Base-by-base conservation (phyloP, 2,888 invertebrate genomes). In the Incurvaria masculella region DNA sequence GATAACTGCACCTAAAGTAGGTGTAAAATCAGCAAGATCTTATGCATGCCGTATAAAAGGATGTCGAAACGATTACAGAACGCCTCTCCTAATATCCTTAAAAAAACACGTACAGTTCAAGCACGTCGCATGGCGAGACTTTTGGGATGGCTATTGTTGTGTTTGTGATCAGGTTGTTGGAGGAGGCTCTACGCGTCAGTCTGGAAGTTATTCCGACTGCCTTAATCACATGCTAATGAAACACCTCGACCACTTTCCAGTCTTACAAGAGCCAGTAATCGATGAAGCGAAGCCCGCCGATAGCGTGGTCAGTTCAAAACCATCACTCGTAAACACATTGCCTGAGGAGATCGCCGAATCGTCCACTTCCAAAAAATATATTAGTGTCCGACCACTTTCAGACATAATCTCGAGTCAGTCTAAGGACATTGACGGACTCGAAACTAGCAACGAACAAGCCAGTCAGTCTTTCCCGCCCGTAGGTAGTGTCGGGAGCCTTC, bases 141-240 rank as follows among this genome's bases (percentile, higher is more conserved):
- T 59, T 19, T 84, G 84, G 84, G 76, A 79, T 51, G 84, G 84
- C 1, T 79, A 70, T 55, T 84, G 84, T 57, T 64, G 57, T 45
- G 54, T 73, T 11, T 84, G 84, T 53, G 70, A 75, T 57, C 23
- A 46, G 43, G 33, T 43, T 26, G 68, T 74, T 2, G 72, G 75
- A 18, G 71, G 74, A 2, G 72, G 67, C 18, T 38, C 58, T 69
- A 8, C 72, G 71, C 62, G 75, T 74, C 16, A 54, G 55, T 16
- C 63, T 71, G 38, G 52, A 49, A 33, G 54, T 48, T 72, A 72
- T 46, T 71, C 61, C 56, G 72, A 74, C 46, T 76, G 75, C 51
- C 57, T 78, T 17, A 62, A 68, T 49, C 80, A 80, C 61, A 66
- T 69, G 49, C 59, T 78, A 17, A 71, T 72, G 48, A 69, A 64